Conservation (phyloP, 2,797 vertebrate genomes). For the Amblyraja radiata region DNA sequence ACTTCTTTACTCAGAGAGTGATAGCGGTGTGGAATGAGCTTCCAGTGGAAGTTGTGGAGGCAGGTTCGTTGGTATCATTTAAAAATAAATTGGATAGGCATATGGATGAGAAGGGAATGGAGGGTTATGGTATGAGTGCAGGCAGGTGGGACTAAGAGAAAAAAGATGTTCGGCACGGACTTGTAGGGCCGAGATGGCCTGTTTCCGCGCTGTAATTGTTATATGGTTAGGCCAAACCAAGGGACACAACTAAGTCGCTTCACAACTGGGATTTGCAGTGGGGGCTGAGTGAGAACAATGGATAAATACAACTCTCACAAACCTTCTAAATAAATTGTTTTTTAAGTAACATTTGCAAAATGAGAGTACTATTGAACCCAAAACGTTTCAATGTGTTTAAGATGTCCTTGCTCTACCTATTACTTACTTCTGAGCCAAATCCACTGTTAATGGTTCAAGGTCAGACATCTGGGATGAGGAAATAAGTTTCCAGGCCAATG, state of each 20-base stretch:
- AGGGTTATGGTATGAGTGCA: too few relatives aligned
- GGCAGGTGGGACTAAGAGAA: too few relatives aligned
- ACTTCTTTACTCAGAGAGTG: too few relatives aligned
- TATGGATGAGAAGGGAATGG: too few relatives aligned
- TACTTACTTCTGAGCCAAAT: constrained; percentile 16
- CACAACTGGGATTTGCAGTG: background rate
- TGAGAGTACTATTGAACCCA: background rate
- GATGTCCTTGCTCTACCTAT: background rate
- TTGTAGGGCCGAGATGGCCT: too few relatives aligned
- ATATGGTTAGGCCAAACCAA: background rate
- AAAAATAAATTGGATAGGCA: too few relatives aligned
- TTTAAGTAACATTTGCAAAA: background rate
- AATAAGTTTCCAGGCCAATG: constrained; percentile 23
- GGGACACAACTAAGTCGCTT: background rate
- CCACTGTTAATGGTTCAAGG: background rate
- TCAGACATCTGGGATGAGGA: background rate
- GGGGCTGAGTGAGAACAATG: background rate
- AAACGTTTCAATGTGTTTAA: background rate
- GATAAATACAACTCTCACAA: background rate
- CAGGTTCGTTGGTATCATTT: too few relatives aligned
- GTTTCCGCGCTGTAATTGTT: too few relatives aligned
- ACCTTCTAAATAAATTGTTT: background rate
- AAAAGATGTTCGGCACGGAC: too few relatives aligned
- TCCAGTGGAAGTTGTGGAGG: too few relatives aligned
- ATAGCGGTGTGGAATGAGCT: too few relatives aligned